Percentiles rank a stretch among this genome's conserved stretches.
Conservation (phyloP, 2,888 invertebrate genomes). For the Trissonchulus sp. region DNA sequence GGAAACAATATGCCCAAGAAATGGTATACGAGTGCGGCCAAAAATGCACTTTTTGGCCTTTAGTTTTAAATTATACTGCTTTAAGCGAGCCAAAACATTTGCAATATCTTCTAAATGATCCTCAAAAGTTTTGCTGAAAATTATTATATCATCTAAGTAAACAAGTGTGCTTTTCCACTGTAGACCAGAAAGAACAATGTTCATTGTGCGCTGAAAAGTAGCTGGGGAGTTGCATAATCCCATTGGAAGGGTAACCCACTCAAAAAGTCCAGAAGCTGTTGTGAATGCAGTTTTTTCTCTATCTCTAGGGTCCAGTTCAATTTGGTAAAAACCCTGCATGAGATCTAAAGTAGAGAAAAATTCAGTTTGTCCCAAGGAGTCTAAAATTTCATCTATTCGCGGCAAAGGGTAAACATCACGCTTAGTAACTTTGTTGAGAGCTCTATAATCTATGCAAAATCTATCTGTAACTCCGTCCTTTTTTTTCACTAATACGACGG, state of each 20-base stretch:
- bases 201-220: conserved; percentile 35
- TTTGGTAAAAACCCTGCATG: conserved; percentile 27
- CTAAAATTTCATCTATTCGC: conserved; percentile 14
- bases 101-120: background rate
- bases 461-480: conserved; percentile 2
- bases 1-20: background rate
- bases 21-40: background rate
- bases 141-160: conserved; percentile 25
- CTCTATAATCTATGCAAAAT: conserved; percentile 9
- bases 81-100: background rate
- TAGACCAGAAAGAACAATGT: conserved; percentile 8
- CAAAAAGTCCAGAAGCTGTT: conserved; percentile 33
- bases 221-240: conserved; percentile 33
- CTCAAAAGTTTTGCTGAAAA: background rate
- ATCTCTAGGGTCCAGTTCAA: conserved; percentile 29
- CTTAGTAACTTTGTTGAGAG: conserved; percentile 17
- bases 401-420: conserved; percentile 26
- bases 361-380: background rate
- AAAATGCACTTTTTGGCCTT: conserved; percentile 16
- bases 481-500: conserved; percentile 15
- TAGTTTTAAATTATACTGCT: conserved; percentile 5
- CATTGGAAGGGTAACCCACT: conserved; percentile 29
- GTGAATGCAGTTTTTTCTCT: conserved; percentile 36
- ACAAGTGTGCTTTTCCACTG: conserved; percentile 5
- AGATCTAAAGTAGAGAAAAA: conserved; percentile 26